A percentile compares a stretch with the other conserved stretches of the same genome.
These are phyloP conservation scores for Zaprionus camerounensis DNA, from an alignment of 1,140 invertebrate species.

Conservation along the genomic window DNA sequence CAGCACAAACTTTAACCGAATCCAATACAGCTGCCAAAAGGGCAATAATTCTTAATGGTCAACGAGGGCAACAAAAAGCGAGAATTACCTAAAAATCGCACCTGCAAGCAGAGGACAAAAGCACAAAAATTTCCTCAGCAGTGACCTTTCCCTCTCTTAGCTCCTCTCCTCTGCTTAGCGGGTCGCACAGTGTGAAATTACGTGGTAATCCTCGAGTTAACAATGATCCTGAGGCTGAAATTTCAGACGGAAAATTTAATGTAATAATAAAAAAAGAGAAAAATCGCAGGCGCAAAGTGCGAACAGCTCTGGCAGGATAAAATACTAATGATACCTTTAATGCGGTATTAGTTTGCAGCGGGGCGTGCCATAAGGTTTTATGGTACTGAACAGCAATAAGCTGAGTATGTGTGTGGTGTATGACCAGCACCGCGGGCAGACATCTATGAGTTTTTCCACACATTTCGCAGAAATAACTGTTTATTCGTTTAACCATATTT, in stretches of 20 bases:
- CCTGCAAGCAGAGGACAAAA: conserved; percentile 43
- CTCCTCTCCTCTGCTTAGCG: neutral
- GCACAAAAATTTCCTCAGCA: conserved; percentile 39
- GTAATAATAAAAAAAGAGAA: conserved; percentile 51
- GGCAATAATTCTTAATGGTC: conserved; percentile 41
- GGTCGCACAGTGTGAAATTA: conserved; percentile 50
- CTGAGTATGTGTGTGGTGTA: neutral
- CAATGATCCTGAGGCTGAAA: conserved; percentile 54
- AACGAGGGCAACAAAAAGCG: conserved; percentile 3
- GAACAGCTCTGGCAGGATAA: conserved; percentile 46
- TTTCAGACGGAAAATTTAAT: conserved; percentile 44
- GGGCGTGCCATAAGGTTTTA: conserved; percentile 61
- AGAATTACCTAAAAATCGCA: conserved; percentile 13
- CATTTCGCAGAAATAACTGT: conserved; percentile 21
- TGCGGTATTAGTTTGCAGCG: conserved; percentile 65
- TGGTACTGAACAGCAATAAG: conserved; percentile 6
- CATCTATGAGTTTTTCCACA: conserved; percentile 1
- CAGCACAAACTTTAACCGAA: conserved; percentile 2
- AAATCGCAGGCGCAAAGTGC: conserved; percentile 12
- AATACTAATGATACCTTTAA: conserved; percentile 72
- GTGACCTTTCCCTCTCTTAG: neutral
- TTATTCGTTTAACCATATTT: conserved; percentile 34
- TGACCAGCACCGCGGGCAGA: neutral
- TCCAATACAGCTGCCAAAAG: conserved; percentile 31
- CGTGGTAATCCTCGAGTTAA: conserved; percentile 58